Percentiles rank a stretch among this genome's conserved stretches.
phyloP scores from a whole-genome alignment of 2,113 vertebrate species.

The Podarcis raffonei region DNA sequence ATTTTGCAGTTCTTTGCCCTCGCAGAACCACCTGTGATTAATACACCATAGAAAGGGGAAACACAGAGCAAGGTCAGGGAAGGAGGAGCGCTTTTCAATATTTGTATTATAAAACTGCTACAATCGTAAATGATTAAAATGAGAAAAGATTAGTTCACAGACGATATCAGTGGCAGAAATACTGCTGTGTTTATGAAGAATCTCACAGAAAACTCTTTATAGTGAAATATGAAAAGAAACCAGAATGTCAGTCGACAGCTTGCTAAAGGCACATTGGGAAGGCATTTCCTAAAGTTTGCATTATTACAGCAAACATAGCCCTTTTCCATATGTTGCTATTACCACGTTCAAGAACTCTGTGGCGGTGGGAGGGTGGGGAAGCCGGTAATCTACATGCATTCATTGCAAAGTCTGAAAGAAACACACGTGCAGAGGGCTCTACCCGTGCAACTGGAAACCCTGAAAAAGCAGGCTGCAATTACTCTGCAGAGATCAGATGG shows the following conservation, averaged over 20 bases:
- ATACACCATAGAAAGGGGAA: constrained; percentile 50
- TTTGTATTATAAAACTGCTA: constrained; percentile 11
- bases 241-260: neutral
- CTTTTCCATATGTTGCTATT: neutral
- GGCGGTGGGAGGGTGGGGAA: too few species aligned
- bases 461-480: neutral
- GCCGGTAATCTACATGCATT: neutral
- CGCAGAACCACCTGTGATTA: constrained; percentile 95
- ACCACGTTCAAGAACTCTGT: neutral
- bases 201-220: neutral
- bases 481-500: neutral
- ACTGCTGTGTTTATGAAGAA: neutral
- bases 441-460: neutral
- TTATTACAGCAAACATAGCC: neutral
- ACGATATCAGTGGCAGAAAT: neutral
- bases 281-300: neutral
- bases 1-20: constrained; percentile 90
- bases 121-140: constrained; percentile 23
- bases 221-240: neutral
- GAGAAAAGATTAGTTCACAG: neutral
- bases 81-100: constrained; percentile 18
- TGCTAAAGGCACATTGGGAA: neutral
- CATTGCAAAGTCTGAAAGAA: neutral
- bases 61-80: constrained; percentile 36
- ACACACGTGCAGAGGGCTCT: neutral